Conservation (phyloP, 2,888 invertebrate genomes). For the Campopleginae sp. region DNA sequence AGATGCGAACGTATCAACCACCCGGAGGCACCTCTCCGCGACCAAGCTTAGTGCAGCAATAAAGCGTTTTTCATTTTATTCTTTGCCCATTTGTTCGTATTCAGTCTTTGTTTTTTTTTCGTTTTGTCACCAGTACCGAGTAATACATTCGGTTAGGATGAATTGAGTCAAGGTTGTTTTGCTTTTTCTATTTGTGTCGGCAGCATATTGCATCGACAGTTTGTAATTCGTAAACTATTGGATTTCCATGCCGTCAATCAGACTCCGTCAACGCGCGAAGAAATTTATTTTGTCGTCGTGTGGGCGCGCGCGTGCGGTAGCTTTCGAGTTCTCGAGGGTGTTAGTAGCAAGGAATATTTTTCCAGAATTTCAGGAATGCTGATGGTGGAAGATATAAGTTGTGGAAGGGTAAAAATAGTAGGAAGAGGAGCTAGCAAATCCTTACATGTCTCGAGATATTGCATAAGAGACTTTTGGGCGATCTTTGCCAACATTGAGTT, state of each 20-base stretch:
- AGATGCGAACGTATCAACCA: conserved; percentile 57
- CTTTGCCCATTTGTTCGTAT: conserved; percentile 45
- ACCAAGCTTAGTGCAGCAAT: conserved; percentile 65
- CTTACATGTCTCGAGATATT: conserved; percentile 48
- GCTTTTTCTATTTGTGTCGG: conserved; percentile 39
- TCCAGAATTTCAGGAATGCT: conserved; percentile 34
- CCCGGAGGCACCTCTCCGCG: conserved; percentile 53
- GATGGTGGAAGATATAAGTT: conserved; percentile 55
- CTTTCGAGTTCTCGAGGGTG: conserved; percentile 72
- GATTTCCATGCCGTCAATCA: conserved; percentile 43
- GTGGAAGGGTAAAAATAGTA: conserved; percentile 33
- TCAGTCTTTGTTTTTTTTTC: conserved; percentile 47
- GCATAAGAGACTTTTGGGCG: conserved; percentile 34
- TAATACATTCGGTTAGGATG: conserved; percentile 34
- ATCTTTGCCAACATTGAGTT: conserved; percentile 52
- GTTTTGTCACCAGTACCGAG: conserved; percentile 45
- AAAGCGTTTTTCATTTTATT: conserved; percentile 59
- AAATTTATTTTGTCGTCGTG: conserved; percentile 74
- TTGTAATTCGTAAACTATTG: conserved; percentile 43
- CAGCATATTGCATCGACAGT: conserved; percentile 18
- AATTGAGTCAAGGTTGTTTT: conserved; percentile 46
- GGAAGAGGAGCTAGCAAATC: conserved; percentile 42
- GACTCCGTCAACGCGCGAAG: conserved; percentile 40
- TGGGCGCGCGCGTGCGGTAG: conserved; percentile 83
- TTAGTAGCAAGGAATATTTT: conserved; percentile 67